A percentile compares a stretch with the other conserved stretches of the same genome.
These are phyloP conservation scores for Apocheima hispidaria DNA, from an alignment of 2,888 invertebrate genomes.

Conservation along the genomic window DNA sequence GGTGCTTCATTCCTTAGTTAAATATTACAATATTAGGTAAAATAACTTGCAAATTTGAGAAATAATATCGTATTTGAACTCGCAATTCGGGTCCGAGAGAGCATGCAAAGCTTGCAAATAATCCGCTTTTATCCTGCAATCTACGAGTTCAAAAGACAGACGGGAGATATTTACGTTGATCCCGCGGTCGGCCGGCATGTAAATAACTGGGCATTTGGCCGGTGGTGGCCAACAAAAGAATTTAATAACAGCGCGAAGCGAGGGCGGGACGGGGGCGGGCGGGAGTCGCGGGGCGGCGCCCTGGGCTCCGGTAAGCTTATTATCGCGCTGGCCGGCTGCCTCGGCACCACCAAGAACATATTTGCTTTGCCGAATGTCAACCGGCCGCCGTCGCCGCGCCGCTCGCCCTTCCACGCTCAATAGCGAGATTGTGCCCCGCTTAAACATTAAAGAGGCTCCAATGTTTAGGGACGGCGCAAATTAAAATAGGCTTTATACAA, in stretches of 20 bases:
- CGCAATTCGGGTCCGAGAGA: slow-evolving; percentile 33
- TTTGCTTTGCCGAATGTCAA: slow-evolving; percentile 82
- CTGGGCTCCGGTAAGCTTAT: slow-evolving; percentile 76
- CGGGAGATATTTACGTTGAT: slow-evolving; percentile 73
- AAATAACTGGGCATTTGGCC: slow-evolving; percentile 76
- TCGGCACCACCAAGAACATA: slow-evolving; percentile 70
- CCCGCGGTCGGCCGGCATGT: slow-evolving; percentile 68
- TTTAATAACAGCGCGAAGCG: slow-evolving; percentile 76
- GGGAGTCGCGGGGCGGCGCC: slow-evolving; percentile 58
- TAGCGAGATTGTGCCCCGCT: slow-evolving; percentile 73
- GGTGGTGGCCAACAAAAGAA: slow-evolving; percentile 77
- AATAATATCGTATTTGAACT: slow-evolving; percentile 19
- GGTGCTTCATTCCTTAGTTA: slow-evolving; percentile 62
- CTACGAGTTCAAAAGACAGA: slow-evolving; percentile 71
- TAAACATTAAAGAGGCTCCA: slow-evolving; percentile 82
- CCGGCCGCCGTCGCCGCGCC: slow-evolving; percentile 61
- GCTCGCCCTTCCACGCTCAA: slow-evolving; percentile 59
- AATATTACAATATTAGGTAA: slow-evolving; percentile 54
- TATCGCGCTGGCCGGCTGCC: slow-evolving; percentile 64
- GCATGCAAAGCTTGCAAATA: slow-evolving; percentile 61
- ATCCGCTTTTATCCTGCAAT: slow-evolving; percentile 65
- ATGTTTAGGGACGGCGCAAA: slow-evolving; percentile 83
- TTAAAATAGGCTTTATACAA: slow-evolving; percentile 85
- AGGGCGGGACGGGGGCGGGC: slow-evolving; percentile 62
- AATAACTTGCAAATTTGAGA: slow-evolving; percentile 39